Base-by-base conservation (phyloP, 2,888 invertebrate genomes). In the Liposcelis brunnea region DNA sequence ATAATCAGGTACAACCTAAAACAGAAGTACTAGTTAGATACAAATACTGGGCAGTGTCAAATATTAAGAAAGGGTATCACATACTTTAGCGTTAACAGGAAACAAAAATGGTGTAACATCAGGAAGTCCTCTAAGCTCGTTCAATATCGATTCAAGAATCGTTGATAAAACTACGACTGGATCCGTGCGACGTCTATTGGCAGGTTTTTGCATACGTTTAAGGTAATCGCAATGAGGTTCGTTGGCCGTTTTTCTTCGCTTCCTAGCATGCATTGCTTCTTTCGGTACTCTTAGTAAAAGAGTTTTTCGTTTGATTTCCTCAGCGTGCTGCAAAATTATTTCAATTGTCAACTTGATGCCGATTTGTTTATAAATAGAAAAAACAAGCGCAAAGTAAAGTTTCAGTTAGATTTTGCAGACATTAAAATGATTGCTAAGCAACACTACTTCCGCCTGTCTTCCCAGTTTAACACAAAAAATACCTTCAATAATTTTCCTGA, bases 91-190 rank as follows among this genome's bases (percentile, higher is more conserved):
- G 66, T 87, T 95, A 26, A 98, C 97, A 2, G 97, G 94, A 56
- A 86, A 82, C 53, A 93, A 68, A 65, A 98, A 97, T 0, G 87
- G 87, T 54, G 86, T 83, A 10, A 90, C 89, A 59, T 94, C 91
- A 0, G 89, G 87, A 61, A 95, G 63, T 55, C 84, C 84, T 38
- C 94, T 70, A 74, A 98, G 79, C 58, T 95, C 89, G 57, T 89
- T 93, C 8, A 94, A 66, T 47, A 97, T 90, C 45, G 77, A 77
- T 59, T 97, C 95, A 36, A 95, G 67, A 51, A 94, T 77, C 0
- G 89, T 85, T 0, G 91, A 87, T 45, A 97, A 65, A 0, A 95
- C 93, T 11, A 98, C 94, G 1, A 94, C 78, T 0, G 98, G 98
- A 67, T 98, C 98, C 0, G 94, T 93, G 35, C 97, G 72, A 0